Evolutionary conservation across 2,888 invertebrate genomes (phyloP), one percentile per base, ranked within the genome.

Genomic region (Neoascia interrupta): DNA sequence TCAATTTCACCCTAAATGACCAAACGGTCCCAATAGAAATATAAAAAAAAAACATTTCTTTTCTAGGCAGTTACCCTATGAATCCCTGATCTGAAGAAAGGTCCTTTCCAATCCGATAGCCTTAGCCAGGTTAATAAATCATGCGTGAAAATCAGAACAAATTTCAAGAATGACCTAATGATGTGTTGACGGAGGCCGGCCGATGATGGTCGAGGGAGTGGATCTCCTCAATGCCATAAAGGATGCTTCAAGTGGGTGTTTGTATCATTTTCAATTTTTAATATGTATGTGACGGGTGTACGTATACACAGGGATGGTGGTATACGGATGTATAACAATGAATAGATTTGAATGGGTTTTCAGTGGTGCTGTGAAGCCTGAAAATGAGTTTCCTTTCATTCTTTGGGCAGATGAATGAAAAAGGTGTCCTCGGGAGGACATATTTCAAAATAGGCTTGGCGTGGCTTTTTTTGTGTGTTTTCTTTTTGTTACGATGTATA

Each of bases 61-160:
- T 4, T 19, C 21, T 31, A 43, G 56, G 56, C 28, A 21, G 28
- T 8, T 1, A 19, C n/a, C 36, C 23, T 45, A 5, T 8, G 45
- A 36, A 15, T 34, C 8, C 8, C 5, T 37, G n/a, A 21, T 19
- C n/a, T 13, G 15, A 19, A 36, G 34, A 26, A 28, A 39, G n/a
- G 39, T 56, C 47, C 18, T 19, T 66, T 66, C 34, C 54, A 66
- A 54, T 56, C 37, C 54, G 47, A 56, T 47, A 36, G 49, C 11
- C 43, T 28, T 47, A 34, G 54, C 34, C 54, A 61, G 68, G 74
- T 49, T 61, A 47, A 45, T 54, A 74, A 74, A 56, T 69, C 69
- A 75, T 75, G 69, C 69, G 75, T 75, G 34, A 75, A 69, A 69
- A 75, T 69, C 75, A 69, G 61, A 63, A 37, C 69, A 47, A 69